phyloP scores from a whole-genome alignment of 2,888 invertebrate species.

The Timema podura region DNA sequence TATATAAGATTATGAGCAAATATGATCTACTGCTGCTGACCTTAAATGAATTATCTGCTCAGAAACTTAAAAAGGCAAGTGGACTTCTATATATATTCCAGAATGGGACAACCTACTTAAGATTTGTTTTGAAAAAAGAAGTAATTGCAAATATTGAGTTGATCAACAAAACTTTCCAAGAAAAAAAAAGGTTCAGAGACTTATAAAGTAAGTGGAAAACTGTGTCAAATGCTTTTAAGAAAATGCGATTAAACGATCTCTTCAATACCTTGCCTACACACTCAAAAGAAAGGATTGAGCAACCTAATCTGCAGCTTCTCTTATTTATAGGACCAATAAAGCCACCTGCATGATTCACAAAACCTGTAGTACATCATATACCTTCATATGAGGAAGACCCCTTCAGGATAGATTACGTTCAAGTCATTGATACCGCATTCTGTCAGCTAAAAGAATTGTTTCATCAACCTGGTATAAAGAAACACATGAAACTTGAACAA shows the following conservation, averaged over 20 bases:
- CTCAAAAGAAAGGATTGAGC: background rate
- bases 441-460: background rate
- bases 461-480: background rate
- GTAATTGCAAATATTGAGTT: background rate
- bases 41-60: no score
- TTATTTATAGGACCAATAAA: background rate
- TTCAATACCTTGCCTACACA: background rate
- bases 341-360: background rate
- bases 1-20: no score
- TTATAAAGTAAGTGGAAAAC: background rate
- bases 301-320: background rate
- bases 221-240: background rate
- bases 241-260: background rate
- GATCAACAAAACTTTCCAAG: background rate
- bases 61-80: no score
- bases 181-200: background rate
- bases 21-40: no score
- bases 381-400: background rate
- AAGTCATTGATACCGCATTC: background rate
- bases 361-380: conserved; percentile 1
- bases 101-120: background rate
- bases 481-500: background rate
- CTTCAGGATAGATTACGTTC: conserved; percentile 2
- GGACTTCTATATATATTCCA: background rate
- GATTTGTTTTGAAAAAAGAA: background rate